phyloP scores from a whole-genome alignment of 2,888 invertebrate genomes.

The Philopedon plagiatum region DNA sequence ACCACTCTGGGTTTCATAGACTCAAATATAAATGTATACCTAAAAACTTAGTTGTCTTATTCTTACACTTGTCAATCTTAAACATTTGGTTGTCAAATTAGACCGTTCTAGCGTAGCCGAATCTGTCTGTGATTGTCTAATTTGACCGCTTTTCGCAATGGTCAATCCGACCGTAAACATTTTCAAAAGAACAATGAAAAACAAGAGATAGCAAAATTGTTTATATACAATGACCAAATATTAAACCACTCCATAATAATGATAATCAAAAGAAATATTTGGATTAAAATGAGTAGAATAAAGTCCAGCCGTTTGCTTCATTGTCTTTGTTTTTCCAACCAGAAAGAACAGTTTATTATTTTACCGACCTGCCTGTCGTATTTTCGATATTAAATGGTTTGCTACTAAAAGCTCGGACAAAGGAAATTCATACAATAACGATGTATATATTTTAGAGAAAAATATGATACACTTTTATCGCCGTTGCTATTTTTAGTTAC shows the following conservation, averaged over 20 bases:
- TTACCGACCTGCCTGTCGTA: slow-evolving; percentile 1
- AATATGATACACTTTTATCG: slow-evolving; percentile 3
- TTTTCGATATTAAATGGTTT: slow-evolving; percentile 13
- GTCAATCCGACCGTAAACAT: too few species aligned
- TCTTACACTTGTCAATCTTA: too few species aligned
- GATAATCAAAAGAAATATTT: not conserved
- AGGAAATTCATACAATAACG: slow-evolving; percentile 3
- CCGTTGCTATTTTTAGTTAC: not conserved
- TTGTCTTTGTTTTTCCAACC: slow-evolving; percentile 16
- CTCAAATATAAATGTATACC: too few species aligned
- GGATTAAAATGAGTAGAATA: not conserved
- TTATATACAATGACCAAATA: too few species aligned
- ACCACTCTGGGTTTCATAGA: too few species aligned
- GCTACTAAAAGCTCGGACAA: slow-evolving; percentile 1
- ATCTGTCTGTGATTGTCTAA: too few species aligned
- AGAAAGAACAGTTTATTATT: slow-evolving; percentile 7
- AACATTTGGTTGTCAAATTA: too few species aligned
- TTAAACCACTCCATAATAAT: not conserved
- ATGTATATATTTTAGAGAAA: slow-evolving; percentile 5
- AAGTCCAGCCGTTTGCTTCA: not conserved
- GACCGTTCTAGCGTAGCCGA: too few species aligned
- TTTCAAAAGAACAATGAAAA: too few species aligned
- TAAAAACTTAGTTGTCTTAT: too few species aligned
- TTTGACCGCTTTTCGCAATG: too few species aligned
- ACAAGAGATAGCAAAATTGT: too few species aligned